phyloP scores from a whole-genome alignment of 2,888 invertebrate species.

The Perizoma flavofasciatum region DNA sequence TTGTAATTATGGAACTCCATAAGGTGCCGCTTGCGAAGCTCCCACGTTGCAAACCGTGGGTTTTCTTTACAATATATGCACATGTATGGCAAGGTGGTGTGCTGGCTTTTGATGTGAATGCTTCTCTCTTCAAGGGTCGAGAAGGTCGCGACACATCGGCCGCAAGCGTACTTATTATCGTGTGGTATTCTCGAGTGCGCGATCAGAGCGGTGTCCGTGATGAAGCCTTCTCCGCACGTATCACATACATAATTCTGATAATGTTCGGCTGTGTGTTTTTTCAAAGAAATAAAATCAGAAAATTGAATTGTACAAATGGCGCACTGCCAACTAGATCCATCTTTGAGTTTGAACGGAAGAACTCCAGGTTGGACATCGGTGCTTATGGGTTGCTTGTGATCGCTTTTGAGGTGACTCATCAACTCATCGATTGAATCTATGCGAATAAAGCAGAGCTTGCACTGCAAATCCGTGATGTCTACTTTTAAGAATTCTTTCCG shows the following conservation, averaged over 20 bases:
- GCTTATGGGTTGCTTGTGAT: constrained; percentile 74
- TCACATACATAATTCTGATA: constrained; percentile 77
- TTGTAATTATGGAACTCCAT: constrained; percentile 77
- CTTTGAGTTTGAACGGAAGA: constrained; percentile 71
- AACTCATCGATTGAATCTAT: constrained; percentile 71
- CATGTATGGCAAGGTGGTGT: constrained; percentile 72
- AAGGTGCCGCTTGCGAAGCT: constrained; percentile 68
- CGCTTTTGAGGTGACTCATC: constrained; percentile 68
- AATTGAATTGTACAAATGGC: constrained; percentile 73
- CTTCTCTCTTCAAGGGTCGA: constrained; percentile 70
- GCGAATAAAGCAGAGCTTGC: constrained; percentile 70
- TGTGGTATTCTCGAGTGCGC: constrained; percentile 73
- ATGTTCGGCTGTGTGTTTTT: constrained; percentile 73
- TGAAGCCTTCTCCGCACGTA: constrained; percentile 76
- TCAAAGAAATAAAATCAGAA: constrained; percentile 68
- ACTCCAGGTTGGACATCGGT: constrained; percentile 75
- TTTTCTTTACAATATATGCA: constrained; percentile 76
- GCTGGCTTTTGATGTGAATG: constrained; percentile 71
- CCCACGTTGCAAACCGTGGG: constrained; percentile 76
- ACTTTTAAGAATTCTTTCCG: constrained; percentile 74
- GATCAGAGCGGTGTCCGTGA: constrained; percentile 69
- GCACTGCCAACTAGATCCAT: constrained; percentile 73
- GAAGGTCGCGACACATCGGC: constrained; percentile 74
- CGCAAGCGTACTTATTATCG: constrained; percentile 73
- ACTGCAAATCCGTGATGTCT: constrained; percentile 75